These are phyloP conservation scores for Aphis gossypii DNA, from an alignment of 1,140 invertebrate genomes.

Conservation along the genomic window DNA sequence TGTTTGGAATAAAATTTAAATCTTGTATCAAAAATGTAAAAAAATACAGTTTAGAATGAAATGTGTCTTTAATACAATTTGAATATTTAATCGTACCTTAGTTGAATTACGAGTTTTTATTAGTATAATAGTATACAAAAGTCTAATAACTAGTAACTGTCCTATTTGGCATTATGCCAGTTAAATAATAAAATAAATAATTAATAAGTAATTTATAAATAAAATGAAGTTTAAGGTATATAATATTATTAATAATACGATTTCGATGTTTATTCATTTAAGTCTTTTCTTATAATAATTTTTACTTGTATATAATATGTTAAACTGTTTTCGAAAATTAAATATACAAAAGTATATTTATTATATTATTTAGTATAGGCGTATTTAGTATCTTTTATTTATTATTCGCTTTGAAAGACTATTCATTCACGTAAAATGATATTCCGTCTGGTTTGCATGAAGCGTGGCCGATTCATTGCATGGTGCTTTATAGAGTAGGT, in stretches of 20 bases:
- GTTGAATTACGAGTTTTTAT: background rate
- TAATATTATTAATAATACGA: background rate
- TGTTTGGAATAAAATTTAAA: background rate
- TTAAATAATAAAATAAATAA: no score
- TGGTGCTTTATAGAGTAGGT: background rate
- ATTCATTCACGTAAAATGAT: background rate
- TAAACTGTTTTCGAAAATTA: background rate
- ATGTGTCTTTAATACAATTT: background rate
- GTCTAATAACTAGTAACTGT: background rate
- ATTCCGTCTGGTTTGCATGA: background rate
- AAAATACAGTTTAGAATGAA: background rate
- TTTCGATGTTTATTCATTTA: background rate
- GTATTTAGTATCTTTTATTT: background rate
- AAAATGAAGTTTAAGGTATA: background rate
- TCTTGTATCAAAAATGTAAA: background rate
- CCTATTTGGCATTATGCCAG: no score
- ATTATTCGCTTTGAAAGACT: background rate
- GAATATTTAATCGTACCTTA: background rate
- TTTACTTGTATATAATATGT: background rate
- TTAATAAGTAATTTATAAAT: background rate
- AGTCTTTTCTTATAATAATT: background rate
- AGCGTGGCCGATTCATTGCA: background rate
- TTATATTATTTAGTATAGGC: background rate
- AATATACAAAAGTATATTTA: background rate
- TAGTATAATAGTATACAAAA: background rate